Evolutionary conservation across 1,140 invertebrate genomes (phyloP), one percentile per base, ranked within the genome.

Genomic region (Aphaenogaster floridana): DNA sequence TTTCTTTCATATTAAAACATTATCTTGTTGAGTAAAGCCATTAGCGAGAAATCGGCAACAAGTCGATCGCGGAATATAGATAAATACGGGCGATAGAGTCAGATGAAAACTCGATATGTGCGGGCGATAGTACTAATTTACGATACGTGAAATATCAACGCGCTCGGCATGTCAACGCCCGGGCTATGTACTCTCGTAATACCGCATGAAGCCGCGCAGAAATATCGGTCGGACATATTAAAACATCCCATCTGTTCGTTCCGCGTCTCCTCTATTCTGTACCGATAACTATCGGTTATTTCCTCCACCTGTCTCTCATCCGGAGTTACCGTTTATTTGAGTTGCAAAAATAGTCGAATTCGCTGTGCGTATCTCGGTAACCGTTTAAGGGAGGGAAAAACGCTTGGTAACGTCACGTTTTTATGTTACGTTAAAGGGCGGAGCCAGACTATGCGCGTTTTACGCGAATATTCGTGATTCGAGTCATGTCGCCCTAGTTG

Each of bases 211-310:
- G n/a, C 36, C 48, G 42, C 45, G 15, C 52, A 81, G 79, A 81
- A 81, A 81, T 81, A 68, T 81, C 52, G 79, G 79, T 71, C 39
- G 54, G 66, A 71, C 79, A 81, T 81, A 81, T 81, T 81, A 81
- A 81, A 81, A 81, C 54, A 81, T 71, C 79, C 79, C 79, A 81
- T 81, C 66, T 81, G 39, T 34, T 64, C 76, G 42, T 48, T 52
- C 45, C 36, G 9, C 36, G 21, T 71, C 50, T 79, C 61, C 36
- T 54, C 59, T 71, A 50, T 81, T 34, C 48, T n/a, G 15, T 45
- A 45, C 21, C 21, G 79, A 81, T 81, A 81, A 71, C 79, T 81
- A 81, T 81, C 79, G 79, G 50, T 71, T 81, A 81, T 81, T 81
- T 71, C 66, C 79, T 71, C 50, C 48, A 71, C n/a, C 79, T 71